A percentile compares a stretch with the other conserved stretches of the same genome.
Evolutionary conservation across 2,113 vertebrate species (phyloP).

Genomic region (Propithecus coquereli): DNA sequence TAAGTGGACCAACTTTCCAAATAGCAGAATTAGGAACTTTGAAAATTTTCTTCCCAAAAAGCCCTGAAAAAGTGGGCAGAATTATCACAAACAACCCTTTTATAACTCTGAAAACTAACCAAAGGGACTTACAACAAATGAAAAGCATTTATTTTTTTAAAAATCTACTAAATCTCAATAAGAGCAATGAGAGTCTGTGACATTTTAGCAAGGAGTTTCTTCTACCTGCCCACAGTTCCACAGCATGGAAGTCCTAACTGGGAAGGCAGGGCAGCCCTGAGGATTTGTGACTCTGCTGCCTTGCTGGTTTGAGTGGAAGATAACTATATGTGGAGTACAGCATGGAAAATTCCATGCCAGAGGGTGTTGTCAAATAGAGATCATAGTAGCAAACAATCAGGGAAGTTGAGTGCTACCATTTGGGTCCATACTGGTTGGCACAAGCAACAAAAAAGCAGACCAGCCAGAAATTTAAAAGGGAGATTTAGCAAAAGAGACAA

Average conservation of each 20-base stretch:
- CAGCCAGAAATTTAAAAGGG: background rate
- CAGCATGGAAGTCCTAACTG: background rate
- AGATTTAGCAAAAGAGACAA: background rate
- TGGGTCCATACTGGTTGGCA: background rate
- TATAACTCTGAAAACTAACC: background rate
- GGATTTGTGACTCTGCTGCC: background rate
- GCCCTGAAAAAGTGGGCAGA: background rate
- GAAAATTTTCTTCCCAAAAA: background rate
- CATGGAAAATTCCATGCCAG: background rate
- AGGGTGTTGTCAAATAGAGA: background rate
- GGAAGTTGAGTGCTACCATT: background rate
- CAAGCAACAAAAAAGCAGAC: background rate
- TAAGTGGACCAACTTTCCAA: background rate
- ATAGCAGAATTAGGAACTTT: background rate
- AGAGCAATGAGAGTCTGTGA: background rate
- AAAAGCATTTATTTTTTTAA: background rate
- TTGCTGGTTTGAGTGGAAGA: background rate
- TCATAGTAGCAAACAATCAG: background rate
- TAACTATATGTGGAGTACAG: background rate
- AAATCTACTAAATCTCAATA: background rate
- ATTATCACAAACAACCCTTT: background rate
- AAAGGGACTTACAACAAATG: background rate
- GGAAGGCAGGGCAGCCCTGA: background rate
- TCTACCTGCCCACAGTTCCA: background rate
- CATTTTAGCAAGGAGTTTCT: background rate